Percentiles rank a stretch among this genome's conserved stretches.
Conservation (phyloP, 2,113 vertebrate species). For the Nannobrachium achirus region DNA sequence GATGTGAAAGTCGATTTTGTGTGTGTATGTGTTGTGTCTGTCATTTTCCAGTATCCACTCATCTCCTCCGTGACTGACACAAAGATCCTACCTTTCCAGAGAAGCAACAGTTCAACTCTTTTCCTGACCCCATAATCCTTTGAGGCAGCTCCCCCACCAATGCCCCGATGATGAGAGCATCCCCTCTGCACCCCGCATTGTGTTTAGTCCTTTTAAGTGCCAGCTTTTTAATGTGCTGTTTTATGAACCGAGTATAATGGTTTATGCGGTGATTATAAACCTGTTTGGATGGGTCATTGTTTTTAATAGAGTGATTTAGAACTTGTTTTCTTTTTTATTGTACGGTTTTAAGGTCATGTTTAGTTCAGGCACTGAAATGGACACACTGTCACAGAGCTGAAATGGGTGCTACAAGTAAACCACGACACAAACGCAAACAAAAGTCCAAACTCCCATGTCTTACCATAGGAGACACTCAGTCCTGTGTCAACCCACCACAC, state of each 20-base stretch:
- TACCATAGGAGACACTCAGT: slow-evolving; percentile 9
- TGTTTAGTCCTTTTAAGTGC: slow-evolving; percentile 48
- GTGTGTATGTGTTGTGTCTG: slow-evolving; percentile 2
- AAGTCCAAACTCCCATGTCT: neutral
- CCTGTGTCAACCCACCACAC: slow-evolving; percentile 39
- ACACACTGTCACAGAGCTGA: slow-evolving; percentile 26
- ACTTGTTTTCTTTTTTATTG: slow-evolving; percentile 15
- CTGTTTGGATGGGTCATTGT: slow-evolving; percentile 53
- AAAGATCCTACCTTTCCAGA: slow-evolving; percentile 54
- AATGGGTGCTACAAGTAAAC: neutral
- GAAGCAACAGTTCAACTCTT: slow-evolving; percentile 31
- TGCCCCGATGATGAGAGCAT: slow-evolving; percentile 18
- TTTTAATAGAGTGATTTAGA: slow-evolving; percentile 62
- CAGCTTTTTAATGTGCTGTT: slow-evolving; percentile 36
- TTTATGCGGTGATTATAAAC: slow-evolving; percentile 66
- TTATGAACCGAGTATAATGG: slow-evolving; percentile 44
- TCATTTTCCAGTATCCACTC: slow-evolving; percentile 69
- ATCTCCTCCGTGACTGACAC: slow-evolving; percentile 49
- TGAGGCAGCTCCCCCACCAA: slow-evolving; percentile 7
- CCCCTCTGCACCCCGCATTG: slow-evolving; percentile 31
- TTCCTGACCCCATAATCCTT: slow-evolving; percentile 33
- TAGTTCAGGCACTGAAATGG: slow-evolving; percentile 53
- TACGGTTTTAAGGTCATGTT: slow-evolving; percentile 53
- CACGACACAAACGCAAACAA: slow-evolving; percentile 19
- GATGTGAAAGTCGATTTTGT: slow-evolving; percentile 22